Evolutionary conservation across 2,797 vertebrate species (phyloP).

Genomic region (Coregonus ussuriensis): DNA sequence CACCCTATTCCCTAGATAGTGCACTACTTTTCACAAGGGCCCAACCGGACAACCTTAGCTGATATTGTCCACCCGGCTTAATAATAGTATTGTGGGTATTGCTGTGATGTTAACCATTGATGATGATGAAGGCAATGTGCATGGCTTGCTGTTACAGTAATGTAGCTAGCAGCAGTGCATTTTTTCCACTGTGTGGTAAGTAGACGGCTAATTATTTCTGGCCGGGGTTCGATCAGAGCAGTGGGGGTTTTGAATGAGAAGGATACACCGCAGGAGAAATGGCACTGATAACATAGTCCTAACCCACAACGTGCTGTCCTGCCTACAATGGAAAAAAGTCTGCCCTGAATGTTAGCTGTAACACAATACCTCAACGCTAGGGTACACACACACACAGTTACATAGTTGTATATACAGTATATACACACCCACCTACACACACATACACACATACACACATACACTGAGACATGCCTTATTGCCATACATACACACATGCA

Average conservation of each 20-base stretch:
- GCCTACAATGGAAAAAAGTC: slow-evolving; percentile 70
- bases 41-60: not conserved
- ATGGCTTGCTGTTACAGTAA: slow-evolving; percentile 42
- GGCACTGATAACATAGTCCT: slow-evolving; percentile 47
- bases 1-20: not conserved
- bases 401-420: slow-evolving; percentile 7
- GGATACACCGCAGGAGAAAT: slow-evolving; percentile 66
- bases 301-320: slow-evolving; percentile 38
- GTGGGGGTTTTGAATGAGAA: slow-evolving; percentile 56
- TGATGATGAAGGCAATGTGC: not conserved
- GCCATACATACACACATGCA: not conserved
- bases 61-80: not conserved
- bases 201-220: slow-evolving; percentile 37
- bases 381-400: slow-evolving; percentile 13
- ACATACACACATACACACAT: slow-evolving; percentile 25
- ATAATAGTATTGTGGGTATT: no score
- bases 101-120: no score
- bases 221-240: slow-evolving; percentile 1
- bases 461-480: not conserved
- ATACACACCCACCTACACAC: slow-evolving; percentile 19
- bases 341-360: slow-evolving; percentile 60
- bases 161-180: slow-evolving; percentile 45
- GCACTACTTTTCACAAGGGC: not conserved
- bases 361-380: slow-evolving; percentile 54
- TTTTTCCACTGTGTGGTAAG: slow-evolving; percentile 65